A percentile compares a stretch with the other conserved stretches of the same genome.
phyloP scores from a whole-genome alignment of 2,888 invertebrate species.

The Gortyna flavago region DNA sequence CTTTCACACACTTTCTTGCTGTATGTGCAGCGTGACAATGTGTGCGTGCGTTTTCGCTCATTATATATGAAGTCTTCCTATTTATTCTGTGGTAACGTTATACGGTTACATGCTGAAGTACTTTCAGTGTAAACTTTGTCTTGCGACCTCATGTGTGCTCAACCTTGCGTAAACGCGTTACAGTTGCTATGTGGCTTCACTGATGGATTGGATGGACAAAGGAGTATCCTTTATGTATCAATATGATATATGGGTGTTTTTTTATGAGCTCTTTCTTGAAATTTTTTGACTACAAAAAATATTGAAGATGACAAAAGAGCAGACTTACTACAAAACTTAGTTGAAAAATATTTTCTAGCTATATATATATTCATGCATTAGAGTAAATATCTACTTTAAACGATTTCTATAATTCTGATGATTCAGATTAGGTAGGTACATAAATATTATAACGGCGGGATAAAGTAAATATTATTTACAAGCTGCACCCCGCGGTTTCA shows the following conservation, averaged over 20 bases:
- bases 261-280: neutral
- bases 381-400: neutral
- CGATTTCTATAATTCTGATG: neutral
- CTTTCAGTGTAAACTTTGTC: slow-evolving; percentile 40
- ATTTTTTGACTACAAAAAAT: neutral
- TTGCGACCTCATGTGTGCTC: slow-evolving; percentile 34
- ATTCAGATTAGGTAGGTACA: neutral
- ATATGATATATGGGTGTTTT: neutral
- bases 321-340: neutral
- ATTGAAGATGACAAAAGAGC: neutral
- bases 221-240: slow-evolving; percentile 7
- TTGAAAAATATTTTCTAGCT: neutral
- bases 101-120: slow-evolving; percentile 8
- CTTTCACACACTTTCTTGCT: neutral
- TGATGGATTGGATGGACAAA: slow-evolving; percentile 64
- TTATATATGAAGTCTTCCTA: neutral
- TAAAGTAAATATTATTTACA: neutral
- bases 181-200: slow-evolving; percentile 32
- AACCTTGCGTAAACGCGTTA: slow-evolving; percentile 53
- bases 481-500: too few species aligned
- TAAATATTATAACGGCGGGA: neutral
- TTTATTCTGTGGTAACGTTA: neutral
- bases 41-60: neutral
- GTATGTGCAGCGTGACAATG: neutral
- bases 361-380: neutral